Evolutionary conservation across 2,888 invertebrate species (phyloP).

Genomic region (Andrena dorsata): DNA sequence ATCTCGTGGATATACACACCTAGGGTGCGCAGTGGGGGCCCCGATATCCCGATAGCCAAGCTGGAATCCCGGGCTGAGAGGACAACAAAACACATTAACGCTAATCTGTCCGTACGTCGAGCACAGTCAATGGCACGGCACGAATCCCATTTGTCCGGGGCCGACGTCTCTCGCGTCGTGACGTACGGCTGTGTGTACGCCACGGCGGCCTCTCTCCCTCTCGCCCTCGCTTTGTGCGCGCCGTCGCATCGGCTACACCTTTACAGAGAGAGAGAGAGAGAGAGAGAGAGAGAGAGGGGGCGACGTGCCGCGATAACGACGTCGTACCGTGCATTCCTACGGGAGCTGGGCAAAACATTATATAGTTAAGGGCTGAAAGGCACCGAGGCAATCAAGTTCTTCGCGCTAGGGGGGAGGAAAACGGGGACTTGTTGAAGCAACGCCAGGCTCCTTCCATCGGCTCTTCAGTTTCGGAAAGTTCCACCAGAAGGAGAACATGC

Average conservation of each 20-base stretch:
- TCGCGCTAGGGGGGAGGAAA: conserved; percentile 26
- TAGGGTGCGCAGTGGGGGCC: conserved; percentile 6
- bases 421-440: conserved; percentile 33
- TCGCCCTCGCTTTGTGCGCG: not conserved
- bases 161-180: conserved; percentile 69
- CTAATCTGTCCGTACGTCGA: conserved; percentile 74
- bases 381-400: conserved; percentile 64
- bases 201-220: not conserved
- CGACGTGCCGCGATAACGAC: conserved; percentile 2
- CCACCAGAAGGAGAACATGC: conserved; percentile 55
- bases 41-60: conserved; percentile 57
- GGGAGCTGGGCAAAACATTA: conserved; percentile 29
- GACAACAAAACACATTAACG: conserved; percentile 74
- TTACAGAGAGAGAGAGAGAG: not conserved
- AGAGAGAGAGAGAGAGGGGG: not conserved
- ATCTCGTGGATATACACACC: conserved; percentile 26
- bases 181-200: conserved; percentile 56
- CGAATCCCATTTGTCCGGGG: conserved; percentile 73
- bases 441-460: conserved; percentile 34
- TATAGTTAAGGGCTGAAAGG: conserved; percentile 27
- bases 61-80: conserved; percentile 34
- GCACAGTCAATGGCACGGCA: conserved; percentile 72
- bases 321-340: conserved; percentile 13
- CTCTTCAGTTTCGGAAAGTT: conserved; percentile 64
- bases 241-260: not conserved